phyloP scores from a whole-genome alignment of 2,888 invertebrate genomes.

The Horisme vitalbata region DNA sequence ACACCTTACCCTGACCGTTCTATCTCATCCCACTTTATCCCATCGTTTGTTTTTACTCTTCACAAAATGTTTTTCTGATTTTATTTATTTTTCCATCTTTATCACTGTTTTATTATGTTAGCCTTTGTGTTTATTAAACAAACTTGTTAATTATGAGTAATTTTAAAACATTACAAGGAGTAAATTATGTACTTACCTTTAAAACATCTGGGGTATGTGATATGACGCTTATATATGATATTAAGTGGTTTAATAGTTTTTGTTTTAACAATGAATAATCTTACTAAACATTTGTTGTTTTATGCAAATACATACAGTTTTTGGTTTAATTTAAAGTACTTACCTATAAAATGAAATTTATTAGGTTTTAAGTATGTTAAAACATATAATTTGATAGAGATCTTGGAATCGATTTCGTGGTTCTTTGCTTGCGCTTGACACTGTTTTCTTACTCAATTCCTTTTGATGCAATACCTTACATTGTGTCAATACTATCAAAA shows the following conservation, averaged over 20 bases:
- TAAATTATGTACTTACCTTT: slow-evolving; percentile 65
- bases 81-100: slow-evolving; percentile 50
- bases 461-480: neutral
- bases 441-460: slow-evolving; percentile 34
- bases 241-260: slow-evolving; percentile 38
- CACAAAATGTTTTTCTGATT: slow-evolving; percentile 48
- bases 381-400: slow-evolving; percentile 36
- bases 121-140: slow-evolving; percentile 47
- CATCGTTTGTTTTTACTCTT: slow-evolving; percentile 53
- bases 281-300: neutral
- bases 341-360: too few relatives aligned
- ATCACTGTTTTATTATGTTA: slow-evolving; percentile 47
- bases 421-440: slow-evolving; percentile 47
- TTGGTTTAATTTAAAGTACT: too few relatives aligned
- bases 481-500: neutral
- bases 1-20: slow-evolving; percentile 64
- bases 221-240: slow-evolving; percentile 35
- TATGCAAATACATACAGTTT: neutral
- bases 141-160: slow-evolving; percentile 58
- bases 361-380: too few relatives aligned
- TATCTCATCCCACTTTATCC: slow-evolving; percentile 56
- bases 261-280: neutral
- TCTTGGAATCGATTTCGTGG: slow-evolving; percentile 78
- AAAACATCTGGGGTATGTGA: slow-evolving; percentile 36
- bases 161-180: slow-evolving; percentile 81